Conservation (phyloP, 2,113 vertebrate genomes). For the Dolichallabes microphthalmus region DNA sequence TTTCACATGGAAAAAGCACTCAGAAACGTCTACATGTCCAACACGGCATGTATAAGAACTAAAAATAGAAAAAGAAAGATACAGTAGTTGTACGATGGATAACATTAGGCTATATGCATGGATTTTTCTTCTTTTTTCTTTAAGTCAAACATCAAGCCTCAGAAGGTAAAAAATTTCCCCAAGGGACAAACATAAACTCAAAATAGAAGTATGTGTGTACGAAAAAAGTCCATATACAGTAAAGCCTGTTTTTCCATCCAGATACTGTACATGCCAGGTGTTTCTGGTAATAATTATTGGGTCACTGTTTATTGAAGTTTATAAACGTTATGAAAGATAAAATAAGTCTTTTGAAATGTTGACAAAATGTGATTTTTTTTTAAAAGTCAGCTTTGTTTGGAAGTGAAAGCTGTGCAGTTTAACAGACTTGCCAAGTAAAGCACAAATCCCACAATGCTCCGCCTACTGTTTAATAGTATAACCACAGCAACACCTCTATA, state of each 20-base stretch:
- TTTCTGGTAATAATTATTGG: slow-evolving; percentile 1
- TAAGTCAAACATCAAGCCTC: not conserved
- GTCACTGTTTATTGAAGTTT: not conserved
- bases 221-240: not conserved
- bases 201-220: not conserved
- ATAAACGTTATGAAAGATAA: too few species aligned
- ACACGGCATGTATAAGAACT: not conserved
- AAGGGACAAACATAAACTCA: not conserved
- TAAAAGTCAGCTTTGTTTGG: not conserved
- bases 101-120: not conserved
- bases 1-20: not conserved
- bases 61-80: not conserved
- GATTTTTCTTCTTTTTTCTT: not conserved
- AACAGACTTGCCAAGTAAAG: too few species aligned
- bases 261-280: slow-evolving; percentile 18
- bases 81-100: not conserved
- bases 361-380: too few species aligned
- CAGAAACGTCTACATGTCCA: not conserved
- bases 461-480: not conserved
- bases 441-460: not conserved
- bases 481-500: not conserved
- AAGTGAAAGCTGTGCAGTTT: too few species aligned
- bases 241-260: slow-evolving; percentile 22
- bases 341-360: too few species aligned
- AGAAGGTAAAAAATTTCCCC: not conserved